These are phyloP conservation scores for Clytia hemisphaerica DNA, from an alignment of 30 jellyfish, hydroid and myxozoan genomes.

Conservation along the genomic window DNA sequence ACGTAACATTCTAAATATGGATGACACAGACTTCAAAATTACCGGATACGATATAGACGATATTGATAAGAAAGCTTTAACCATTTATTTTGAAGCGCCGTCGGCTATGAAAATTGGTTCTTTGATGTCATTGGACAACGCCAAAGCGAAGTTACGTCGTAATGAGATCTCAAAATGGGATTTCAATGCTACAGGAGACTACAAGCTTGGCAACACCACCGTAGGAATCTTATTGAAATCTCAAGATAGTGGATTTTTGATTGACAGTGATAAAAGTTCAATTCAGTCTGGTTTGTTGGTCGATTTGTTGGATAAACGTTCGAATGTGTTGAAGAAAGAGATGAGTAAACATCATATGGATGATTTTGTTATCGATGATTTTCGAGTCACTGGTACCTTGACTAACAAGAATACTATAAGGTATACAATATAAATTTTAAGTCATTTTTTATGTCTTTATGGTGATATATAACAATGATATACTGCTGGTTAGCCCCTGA, in stretches of 20 bases:
- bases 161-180: slow-evolving; percentile 32
- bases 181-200: slow-evolving; percentile 34
- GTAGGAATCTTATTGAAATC: slow-evolving; percentile 20
- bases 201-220: slow-evolving; percentile 28
- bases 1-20: slow-evolving; percentile 5
- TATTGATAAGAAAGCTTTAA: slow-evolving; percentile 25
- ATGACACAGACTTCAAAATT: slow-evolving; percentile 16
- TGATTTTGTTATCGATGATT: slow-evolving; percentile 42
- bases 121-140: slow-evolving; percentile 27
- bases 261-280: slow-evolving; percentile 23
- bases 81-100: slow-evolving; percentile 14
- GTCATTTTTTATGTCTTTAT: too few relatives aligned
- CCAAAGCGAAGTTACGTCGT: slow-evolving; percentile 26
- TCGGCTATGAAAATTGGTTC: slow-evolving; percentile 32
- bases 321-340: slow-evolving; percentile 8
- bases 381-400: slow-evolving; percentile 22
- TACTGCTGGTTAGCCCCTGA: too few relatives aligned
- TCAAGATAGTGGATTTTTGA: not conserved
- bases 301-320: slow-evolving; percentile 13
- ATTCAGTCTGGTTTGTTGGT: slow-evolving; percentile 33
- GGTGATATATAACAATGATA: too few relatives aligned
- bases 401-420: slow-evolving; percentile 21
- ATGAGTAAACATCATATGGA: slow-evolving; percentile 30
- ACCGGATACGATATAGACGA: slow-evolving; percentile 27
- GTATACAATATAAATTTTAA: too few relatives aligned